Base-by-base conservation (phyloP, 2,113 vertebrate species). In the Todiramphus saurophagus region DNA sequence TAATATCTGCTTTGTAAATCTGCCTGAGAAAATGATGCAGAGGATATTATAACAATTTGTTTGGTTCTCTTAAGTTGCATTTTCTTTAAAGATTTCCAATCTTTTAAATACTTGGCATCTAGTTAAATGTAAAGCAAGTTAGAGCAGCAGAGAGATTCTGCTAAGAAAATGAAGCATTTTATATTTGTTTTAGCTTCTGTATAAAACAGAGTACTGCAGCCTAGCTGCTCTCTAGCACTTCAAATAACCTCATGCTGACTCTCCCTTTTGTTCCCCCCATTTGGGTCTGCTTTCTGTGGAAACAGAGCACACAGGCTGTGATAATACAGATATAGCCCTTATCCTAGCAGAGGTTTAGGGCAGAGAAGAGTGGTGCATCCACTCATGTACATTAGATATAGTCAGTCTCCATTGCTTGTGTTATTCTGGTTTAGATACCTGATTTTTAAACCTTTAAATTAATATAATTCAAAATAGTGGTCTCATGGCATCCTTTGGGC, bases 1-100 rank as follows among this genome's bases (percentile, higher is more conserved):
- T 94, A 74, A 75, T 66, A 56, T 60, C 72, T 72, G 17, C 92
- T 97, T 97, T 92, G 48, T 87, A 95, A 83, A 85, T 35, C 11
- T n/a, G 21, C 23, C 56, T 55, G 51, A 83, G 48, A 76, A 80
- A 83, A 43, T 10, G 1, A 12, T 50, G 18, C 4, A 27, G 44
- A 66, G 23, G 31, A 7, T 69, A 51, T 73, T 50, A n/a, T 16
- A 91, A 24, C 35, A 56, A 33, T 43, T 30, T 7, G 1, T 18
- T 87, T 85, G 68, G 15, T 79, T 85, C 24, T 63, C 4, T 87
- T 51, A 48, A 39, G 31, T 50, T 87, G 5, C 9, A 37, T n/a
- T 81, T 59, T 30, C 35, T 91, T 93, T 84, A 78, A 95, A 90
- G 46, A 55, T 83, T 76, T 77, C 27, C 20, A 39, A 0, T 30